Evolutionary conservation across 1,140 invertebrate species (phyloP), one percentile per base, ranked within the genome.

Genomic region (Theocolax elegans): DNA sequence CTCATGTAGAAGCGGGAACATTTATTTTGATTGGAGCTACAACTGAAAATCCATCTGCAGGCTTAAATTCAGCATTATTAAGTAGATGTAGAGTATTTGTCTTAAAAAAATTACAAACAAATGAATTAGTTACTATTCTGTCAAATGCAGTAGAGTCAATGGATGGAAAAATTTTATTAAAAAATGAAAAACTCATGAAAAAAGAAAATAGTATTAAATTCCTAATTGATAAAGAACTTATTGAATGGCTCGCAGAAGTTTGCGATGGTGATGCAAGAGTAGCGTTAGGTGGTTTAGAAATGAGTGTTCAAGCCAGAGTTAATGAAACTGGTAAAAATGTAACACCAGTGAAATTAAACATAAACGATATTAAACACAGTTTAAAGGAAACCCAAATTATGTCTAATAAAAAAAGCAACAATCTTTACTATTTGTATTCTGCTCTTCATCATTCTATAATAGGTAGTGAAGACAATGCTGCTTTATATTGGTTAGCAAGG

Each of bases 31-130:
- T 95, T 73, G 94, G 93, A 40, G 92, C 93, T 6, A 95, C 93
- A 9, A 95, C 93, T 67, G 93, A 95, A 83, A 95, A 95, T 84
- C 94, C 94, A 60, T 94, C 92, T 15, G 95, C 94, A 79, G 90
- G 90, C 76, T 87, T 95, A 25, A 95, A 95, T 82, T 90, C 89
- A 76, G 93, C 93, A 1, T 81, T 95, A 4, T 80, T 95, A 2
- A 94, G 92, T 83, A 85, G 93, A 49, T 92, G 91, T 74, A 85
- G 89, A 71, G 91, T 94, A 21, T 88, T 94, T 77, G 87, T 91
- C 9, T 81, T 94, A 56, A 89, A 93, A 72, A 94, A 94, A 84
- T 84, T 95, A 58, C 77, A 85, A 49, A 75, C 79, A 31, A 82
- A 88, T 29, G 83, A 90, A 80, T 80, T 94, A 10, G 68, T 87